phyloP scores from a whole-genome alignment of 2,888 invertebrate genomes.

The Onthophagus sagittarius region DNA sequence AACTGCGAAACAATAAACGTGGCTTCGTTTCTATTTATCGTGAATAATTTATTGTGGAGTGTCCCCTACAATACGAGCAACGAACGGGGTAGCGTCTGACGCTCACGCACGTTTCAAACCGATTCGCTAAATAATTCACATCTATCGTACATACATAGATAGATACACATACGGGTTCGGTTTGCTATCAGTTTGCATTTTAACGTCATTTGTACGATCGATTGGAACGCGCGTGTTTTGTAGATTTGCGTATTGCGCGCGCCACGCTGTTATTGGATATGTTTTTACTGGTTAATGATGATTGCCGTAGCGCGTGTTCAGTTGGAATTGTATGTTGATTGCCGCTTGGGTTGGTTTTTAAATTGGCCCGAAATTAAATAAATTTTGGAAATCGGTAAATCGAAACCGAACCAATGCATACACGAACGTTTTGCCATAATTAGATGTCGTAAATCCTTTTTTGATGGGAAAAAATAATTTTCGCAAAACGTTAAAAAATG shows the following conservation, averaged over 20 bases:
- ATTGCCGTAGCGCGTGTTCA: neutral
- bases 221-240: neutral
- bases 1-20: conserved; percentile 9
- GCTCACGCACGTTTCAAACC: neutral
- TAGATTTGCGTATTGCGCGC: neutral
- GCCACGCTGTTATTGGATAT: neutral
- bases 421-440: neutral
- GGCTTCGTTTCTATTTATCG: conserved; percentile 5
- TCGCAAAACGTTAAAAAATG: too few species aligned
- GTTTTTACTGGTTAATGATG: neutral
- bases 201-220: conserved; percentile 7
- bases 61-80: neutral
- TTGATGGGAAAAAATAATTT: neutral
- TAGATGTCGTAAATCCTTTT: neutral
- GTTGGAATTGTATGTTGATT: neutral
- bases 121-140: conserved; percentile 6
- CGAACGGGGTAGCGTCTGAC: neutral
- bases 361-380: neutral
- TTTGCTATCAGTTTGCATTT: conserved; percentile 8
- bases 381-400: neutral
- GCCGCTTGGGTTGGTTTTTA: neutral
- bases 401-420: neutral
- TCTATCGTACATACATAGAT: neutral
- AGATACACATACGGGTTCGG: neutral
- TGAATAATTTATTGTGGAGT: conserved; percentile 5